A percentile compares a stretch with the other conserved stretches of the same genome.
Conservation (phyloP, 2,888 invertebrate species). For the Helleia helle region DNA sequence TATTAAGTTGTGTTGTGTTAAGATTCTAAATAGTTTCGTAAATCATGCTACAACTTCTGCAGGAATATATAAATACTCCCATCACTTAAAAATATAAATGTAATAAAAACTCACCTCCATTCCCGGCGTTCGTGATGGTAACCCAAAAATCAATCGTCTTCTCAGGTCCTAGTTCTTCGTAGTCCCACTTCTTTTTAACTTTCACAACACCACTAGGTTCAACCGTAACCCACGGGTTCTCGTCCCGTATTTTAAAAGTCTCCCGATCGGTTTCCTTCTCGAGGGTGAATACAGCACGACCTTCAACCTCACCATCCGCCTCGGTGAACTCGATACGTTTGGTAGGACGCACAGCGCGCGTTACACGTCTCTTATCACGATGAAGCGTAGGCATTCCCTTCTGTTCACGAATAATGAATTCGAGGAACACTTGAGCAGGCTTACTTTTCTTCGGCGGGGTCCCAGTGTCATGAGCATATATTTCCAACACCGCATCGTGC, state of each 20-base stretch:
- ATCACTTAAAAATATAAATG: too few relatives aligned
- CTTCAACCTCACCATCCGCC: slow-evolving; percentile 91
- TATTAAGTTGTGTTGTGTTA: too few relatives aligned
- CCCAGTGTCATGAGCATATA: slow-evolving; percentile 88
- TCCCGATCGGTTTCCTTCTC: slow-evolving; percentile 95
- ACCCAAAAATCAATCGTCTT: slow-evolving; percentile 98
- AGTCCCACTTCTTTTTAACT: slow-evolving; percentile 98
- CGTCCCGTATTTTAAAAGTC: slow-evolving; percentile 93
- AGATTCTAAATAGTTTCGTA: too few relatives aligned
- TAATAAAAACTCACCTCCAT: slow-evolving; percentile 80
- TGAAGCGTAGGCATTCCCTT: slow-evolving; percentile 77
- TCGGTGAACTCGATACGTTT: slow-evolving; percentile 94
- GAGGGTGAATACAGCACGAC: slow-evolving; percentile 89
- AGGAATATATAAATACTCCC: too few relatives aligned
- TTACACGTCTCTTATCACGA: slow-evolving; percentile 84
- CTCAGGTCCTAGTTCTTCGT: slow-evolving; percentile 93
- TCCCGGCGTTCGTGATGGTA: slow-evolving; percentile 91
- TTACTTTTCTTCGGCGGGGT: slow-evolving; percentile 81
- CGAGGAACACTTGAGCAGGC: slow-evolving; percentile 84
- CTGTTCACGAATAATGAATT: slow-evolving; percentile 77
- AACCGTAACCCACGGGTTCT: slow-evolving; percentile 95
- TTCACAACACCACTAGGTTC: slow-evolving; percentile 93
- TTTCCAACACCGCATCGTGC: slow-evolving; percentile 79
- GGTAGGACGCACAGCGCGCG: slow-evolving; percentile 94
- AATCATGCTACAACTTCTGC: too few relatives aligned